Evolutionary conservation across 2,888 invertebrate genomes (phyloP), one percentile per base, ranked within the genome.

Genomic region (Pasiphila rectangulata): DNA sequence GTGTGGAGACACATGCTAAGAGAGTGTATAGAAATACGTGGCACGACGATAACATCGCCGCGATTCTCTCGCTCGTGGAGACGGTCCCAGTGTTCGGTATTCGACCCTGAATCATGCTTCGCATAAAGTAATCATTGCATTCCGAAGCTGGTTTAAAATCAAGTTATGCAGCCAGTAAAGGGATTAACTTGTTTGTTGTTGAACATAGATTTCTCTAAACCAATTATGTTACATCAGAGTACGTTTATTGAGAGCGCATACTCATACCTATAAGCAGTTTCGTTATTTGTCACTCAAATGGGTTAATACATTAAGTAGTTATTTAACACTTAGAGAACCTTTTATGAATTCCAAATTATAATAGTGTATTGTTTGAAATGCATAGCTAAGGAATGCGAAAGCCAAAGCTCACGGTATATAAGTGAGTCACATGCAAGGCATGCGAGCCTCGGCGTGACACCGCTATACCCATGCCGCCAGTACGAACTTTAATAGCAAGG

Each of bases 371-470:
- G 57, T 58, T 57, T 27, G 54, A 55, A 57, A 50, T 56, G 61
- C 57, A 59, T 51, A 56, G 56, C 57, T 61, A 61, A 51, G 82
- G 81, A 82, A 86, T 85, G 79, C 79, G 64, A 79, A 77, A 75
- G 75, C 69, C 69, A 66, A 69, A 72, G 71, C 71, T 67, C 66
- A 68, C 76, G 72, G 73, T 69, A 72, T n/a, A n/a, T 65, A 63
- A 48, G 66, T 85, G 86, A 86, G 73, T 86, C 86, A 86, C 69
- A 66, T 61, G 55, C 66, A 70, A 82, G 77, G 83, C 74, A 82
- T 71, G 83, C 79, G 72, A 76, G 70, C 56, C 71, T 66, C 72
- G 69, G 54, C 73, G 62, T 54, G 46, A 41, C 49, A 60, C 66
- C 63, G 61, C 36, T 40, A 35, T 17, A 24, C 42, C 45, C 30